Evolutionary conservation across 1,140 invertebrate genomes (phyloP), one percentile per base, ranked within the genome.

Genomic region (Grapholita molesta): DNA sequence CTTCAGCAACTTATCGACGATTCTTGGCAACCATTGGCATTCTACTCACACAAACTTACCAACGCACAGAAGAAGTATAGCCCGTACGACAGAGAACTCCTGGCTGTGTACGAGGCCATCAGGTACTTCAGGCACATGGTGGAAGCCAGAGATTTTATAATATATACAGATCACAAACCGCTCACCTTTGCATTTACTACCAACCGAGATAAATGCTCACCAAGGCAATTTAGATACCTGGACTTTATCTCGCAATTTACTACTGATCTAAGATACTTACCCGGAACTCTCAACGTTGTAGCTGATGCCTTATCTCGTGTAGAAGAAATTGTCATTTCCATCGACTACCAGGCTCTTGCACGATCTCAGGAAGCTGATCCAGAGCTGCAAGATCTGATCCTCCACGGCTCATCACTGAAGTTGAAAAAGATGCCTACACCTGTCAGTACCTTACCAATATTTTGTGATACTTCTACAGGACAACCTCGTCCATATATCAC

Each of bases 231-330:
- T 24, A 12, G 67, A 9, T 71, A 80, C 33, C 64, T 84, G 0
- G 72, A 83, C 28, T 83, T 32, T 57, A 79, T 85, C n/a, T 48
- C 72, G 0, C 76, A 88, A 52, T 77, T 79, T 52, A 72, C 74
- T 8, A 80, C 74, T 0, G 72, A 81, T n/a, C 74, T 88, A 11
- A 7, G 71, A 8, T 73, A 88, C 32, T 68, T 88, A 68, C 78
- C 38, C 7, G 84, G 84, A 7, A 67, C 71, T n/a, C 33, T 70
- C 23, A 85, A 89, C 67, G 33, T 70, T 12, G 67, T 70, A 6
- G 79, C 75, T 4, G 79, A 79, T 57, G 32, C 75, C 7, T 65
- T 79, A 0, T 76, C 73, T 1, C 70, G 80, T n/a, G 66, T 77
- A 12, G 67, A 72, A 61, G 33, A 64, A 7, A 52, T 48, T 2